Percentiles rank a stretch among this genome's conserved stretches.
phyloP scores from a whole-genome alignment of 2,888 invertebrate species.

The Taphrorychus bicolor region DNA sequence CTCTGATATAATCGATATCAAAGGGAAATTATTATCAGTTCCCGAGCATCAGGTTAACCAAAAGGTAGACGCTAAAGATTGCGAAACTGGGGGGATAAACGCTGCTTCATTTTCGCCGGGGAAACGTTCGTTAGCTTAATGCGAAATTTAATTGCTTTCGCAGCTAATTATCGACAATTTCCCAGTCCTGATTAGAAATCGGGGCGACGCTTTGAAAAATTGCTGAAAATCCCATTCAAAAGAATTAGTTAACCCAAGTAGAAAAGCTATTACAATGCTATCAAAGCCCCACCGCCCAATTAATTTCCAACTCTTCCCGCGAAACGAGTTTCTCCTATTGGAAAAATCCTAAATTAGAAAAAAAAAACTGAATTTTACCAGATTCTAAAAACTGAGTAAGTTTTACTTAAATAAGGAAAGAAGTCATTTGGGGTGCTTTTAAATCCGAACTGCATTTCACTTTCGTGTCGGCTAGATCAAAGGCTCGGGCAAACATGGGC shows the following conservation, averaged over 20 bases:
- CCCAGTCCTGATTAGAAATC: conserved; percentile 1
- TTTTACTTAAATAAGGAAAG: background rate
- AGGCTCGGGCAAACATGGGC: background rate
- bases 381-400: background rate
- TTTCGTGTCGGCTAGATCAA: no score
- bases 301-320: conserved; percentile 25
- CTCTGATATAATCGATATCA: no score
- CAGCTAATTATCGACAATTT: conserved; percentile 10
- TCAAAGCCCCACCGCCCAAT: conserved; percentile 28
- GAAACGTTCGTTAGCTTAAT: background rate
- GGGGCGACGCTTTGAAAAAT: conserved; percentile 8
- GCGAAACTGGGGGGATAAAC: background rate
- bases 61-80: background rate
- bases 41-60: background rate
- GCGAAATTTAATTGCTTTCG: conserved; percentile 3
- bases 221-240: conserved; percentile 16
- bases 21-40: background rate
- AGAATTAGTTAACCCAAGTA: conserved; percentile 31
- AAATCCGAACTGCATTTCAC: no score
- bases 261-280: conserved; percentile 29
- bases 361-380: background rate
- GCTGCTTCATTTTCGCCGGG: background rate
- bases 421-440: no score
- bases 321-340: conserved; percentile 11
- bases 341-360: background rate